Conservation (phyloP, 2,113 vertebrate species). For the Octodon degus region DNA sequence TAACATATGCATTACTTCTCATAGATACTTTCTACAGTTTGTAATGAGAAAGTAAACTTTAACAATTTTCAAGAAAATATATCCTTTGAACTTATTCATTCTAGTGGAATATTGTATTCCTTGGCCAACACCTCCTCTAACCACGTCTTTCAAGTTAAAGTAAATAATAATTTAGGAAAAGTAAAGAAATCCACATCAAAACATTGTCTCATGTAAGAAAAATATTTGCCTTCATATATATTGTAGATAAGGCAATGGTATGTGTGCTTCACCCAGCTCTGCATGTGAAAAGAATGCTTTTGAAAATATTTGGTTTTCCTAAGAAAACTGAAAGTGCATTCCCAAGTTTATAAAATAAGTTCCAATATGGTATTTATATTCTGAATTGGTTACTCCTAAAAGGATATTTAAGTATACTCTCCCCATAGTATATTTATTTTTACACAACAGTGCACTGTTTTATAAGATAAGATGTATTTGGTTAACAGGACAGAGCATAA, state of each 20-base stretch:
- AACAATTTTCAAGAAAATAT: neutral
- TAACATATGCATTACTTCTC: neutral
- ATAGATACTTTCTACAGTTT: neutral
- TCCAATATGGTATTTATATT: neutral
- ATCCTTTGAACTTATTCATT: neutral
- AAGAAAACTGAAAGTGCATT: neutral
- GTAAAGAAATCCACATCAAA: neutral
- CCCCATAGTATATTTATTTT: neutral
- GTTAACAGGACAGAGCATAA: neutral
- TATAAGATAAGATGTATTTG: neutral
- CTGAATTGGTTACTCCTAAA: neutral
- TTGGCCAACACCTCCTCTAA: neutral
- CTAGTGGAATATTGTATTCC: neutral
- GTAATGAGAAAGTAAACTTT: neutral
- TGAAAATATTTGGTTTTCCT: neutral
- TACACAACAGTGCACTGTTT: neutral
- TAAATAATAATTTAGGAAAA: neutral
- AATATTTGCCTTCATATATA: neutral
- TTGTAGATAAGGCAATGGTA: neutral
- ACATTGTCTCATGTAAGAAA: neutral
- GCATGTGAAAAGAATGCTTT: neutral
- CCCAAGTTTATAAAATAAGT: neutral
- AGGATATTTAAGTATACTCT: neutral
- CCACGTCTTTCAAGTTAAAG: neutral
- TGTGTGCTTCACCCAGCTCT: neutral